Evolutionary conservation across 2,113 vertebrate species (phyloP), one percentile per base, ranked within the genome.

Genomic region (Symphodus melops): DNA sequence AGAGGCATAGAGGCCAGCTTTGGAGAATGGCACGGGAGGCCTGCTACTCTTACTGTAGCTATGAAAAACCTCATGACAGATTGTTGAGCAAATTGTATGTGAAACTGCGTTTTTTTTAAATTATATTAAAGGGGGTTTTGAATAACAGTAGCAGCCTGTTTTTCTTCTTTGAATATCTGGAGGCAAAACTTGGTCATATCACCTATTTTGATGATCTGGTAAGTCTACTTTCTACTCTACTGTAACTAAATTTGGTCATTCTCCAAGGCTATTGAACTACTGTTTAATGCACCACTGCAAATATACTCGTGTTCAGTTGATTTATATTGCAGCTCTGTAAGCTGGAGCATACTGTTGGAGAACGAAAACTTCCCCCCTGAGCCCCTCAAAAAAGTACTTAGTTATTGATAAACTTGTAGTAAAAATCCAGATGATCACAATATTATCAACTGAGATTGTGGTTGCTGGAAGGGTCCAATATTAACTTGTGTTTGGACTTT

Each of bases 231-330:
- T 70, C 17, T 33, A 42, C 37, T 72, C 68, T 69, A 85, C 5
- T 28, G 5, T 16, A 82, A 85, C 77, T 79, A 77, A 79, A 49
- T 72, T 79, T 82, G 64, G 55, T 62, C 55, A 17, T 70, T 75
- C 41, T 57, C 36, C 17, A 10, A 64, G 46, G 41, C 28, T 63
- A 79, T 81, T 76, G 58, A 83, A 64, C 46, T 68, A 20, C 67
- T 72, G 65, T 65, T 66, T 55, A 85, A 75, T 48, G 59, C 54
- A 16, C 55, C 49, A 71, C 67, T 74, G 66, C 85, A 82, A 84
- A 82, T 56, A 13, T 59, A 49, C 25, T 5, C 8, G 1, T 17
- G 61, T 53, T 64, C 37, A 79, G 76, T 79, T 87, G 82, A 79
- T 2, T 86, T 76, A 73, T 60, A 76, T 33, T 61, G 73, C 49